Base-by-base conservation (phyloP, 2,888 invertebrate genomes). In the Melanotus villosus region DNA sequence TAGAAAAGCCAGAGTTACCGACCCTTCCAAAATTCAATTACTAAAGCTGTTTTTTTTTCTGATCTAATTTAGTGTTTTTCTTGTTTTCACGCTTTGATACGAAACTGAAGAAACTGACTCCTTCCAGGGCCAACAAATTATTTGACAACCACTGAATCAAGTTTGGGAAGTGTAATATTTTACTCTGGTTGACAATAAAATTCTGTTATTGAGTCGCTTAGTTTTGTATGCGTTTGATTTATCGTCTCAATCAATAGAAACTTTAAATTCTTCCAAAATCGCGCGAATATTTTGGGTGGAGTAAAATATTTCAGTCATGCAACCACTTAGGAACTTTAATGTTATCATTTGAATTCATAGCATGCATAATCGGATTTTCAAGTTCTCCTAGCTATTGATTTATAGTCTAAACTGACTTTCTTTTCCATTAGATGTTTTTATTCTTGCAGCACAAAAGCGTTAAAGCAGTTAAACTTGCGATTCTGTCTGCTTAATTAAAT, bases 311-410 rank as follows among this genome's bases (percentile, higher is more conserved):
- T 64, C 41, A 56, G 56, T 64, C 64, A 34, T 34, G 64, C 12
- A 41, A 19, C 38, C 54, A 45, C 19, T 64, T 64, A 64, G 56
- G 54, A 50, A 62, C 32, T 56, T 26, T 56, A 64, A 64, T 64
- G 56, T 45, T 32, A 41, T 64, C 41, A 45, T 64, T 64, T 56
- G 32, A 64, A 64, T 64, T 64, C 64, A 56, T 56, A 21, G 64
- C 64, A 64, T 64, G 64, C 43, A 56, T 63, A 64, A 64, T 64
- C 54, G 59, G 43, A 60, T 60, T 47, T 56, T 32, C 56, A 34
- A 56, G 56, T 63, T 63, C 14, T 30, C 56, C 34, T 34, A 43
- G n/a, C 43, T 56, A 64, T 64, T 64, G 64, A 64, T 64, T 64
- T 64, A 64, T 64, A 45, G 64, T 43, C 41, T 34, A 63, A 63